Conservation (phyloP, 2,888 invertebrate genomes). For the Geotrupes spiniger region DNA sequence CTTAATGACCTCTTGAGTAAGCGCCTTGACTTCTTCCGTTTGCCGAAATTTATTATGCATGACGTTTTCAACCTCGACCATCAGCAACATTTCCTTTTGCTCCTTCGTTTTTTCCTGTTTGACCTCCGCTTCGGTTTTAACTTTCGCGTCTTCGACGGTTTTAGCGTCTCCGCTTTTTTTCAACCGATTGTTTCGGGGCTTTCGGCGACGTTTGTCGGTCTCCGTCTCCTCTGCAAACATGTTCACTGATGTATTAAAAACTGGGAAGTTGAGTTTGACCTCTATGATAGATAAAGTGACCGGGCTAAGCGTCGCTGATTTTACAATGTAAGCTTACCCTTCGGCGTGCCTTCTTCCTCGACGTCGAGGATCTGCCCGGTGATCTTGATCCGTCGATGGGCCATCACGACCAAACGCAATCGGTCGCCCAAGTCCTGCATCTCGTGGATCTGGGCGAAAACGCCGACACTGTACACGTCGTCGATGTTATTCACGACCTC, state of each 20-base stretch:
- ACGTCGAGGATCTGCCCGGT: constrained; percentile 77
- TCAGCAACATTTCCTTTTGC: constrained; percentile 61
- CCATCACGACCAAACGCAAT: constrained; percentile 89
- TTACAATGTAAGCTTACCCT: constrained; percentile 35
- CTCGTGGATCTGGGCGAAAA: constrained; percentile 98
- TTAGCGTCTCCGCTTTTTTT: constrained; percentile 35
- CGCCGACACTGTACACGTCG: constrained; percentile 87
- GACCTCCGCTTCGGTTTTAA: constrained; percentile 14
- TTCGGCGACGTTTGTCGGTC: constrained; percentile 57
- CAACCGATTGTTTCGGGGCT: constrained; percentile 47
- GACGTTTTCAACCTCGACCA: constrained; percentile 94
- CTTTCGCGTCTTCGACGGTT: constrained; percentile 27
- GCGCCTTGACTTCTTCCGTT: constrained; percentile 93
- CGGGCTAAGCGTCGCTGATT: constrained; percentile 6
- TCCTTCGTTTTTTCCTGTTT: constrained; percentile 14
- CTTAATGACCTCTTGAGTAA: constrained; percentile 95
- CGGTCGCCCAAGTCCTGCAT: constrained; percentile 93
- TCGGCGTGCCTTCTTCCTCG: constrained; percentile 53
- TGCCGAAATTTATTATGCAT: constrained; percentile 83
- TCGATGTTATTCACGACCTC: constrained; percentile 81
- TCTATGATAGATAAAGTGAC: constrained; percentile 50
- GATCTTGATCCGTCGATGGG: constrained; percentile 83
- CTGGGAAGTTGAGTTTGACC: constrained; percentile 79
- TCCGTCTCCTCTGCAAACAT: constrained; percentile 76
- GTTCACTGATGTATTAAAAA: constrained; percentile 79